Conservation (phyloP, 2,888 invertebrate species). For the Saturnia pavonia region DNA sequence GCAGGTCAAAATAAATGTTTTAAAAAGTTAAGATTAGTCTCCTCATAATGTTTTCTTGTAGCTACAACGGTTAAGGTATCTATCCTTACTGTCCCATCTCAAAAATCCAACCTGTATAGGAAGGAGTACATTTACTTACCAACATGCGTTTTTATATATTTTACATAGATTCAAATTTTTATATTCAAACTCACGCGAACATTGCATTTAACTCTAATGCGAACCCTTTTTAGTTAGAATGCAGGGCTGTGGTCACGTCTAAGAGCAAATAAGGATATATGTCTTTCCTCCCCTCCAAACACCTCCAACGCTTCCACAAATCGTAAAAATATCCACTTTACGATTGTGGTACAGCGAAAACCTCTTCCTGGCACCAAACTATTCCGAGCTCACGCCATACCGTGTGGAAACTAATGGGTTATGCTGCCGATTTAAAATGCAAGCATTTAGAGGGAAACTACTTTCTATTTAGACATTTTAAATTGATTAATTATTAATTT, state of each 20-base stretch:
- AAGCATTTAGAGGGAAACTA: slow-evolving; percentile 36
- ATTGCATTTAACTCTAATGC: neutral
- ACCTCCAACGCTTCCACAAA: slow-evolving; percentile 37
- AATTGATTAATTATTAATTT: neutral
- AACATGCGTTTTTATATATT: no score
- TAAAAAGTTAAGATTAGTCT: no score
- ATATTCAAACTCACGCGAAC: neutral
- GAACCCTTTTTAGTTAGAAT: slow-evolving; percentile 50
- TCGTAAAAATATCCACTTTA: slow-evolving; percentile 75
- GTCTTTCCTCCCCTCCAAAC: slow-evolving; percentile 34
- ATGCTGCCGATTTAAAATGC: slow-evolving; percentile 48
- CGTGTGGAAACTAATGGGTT: slow-evolving; percentile 44
- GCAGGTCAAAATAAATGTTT: no score
- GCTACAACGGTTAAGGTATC: no score
- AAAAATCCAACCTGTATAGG: no score
- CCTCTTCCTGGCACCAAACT: slow-evolving; percentile 61
- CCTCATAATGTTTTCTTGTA: no score
- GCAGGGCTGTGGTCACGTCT: slow-evolving; percentile 69
- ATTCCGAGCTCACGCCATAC: slow-evolving; percentile 46
- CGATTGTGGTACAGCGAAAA: slow-evolving; percentile 69
- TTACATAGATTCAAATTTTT: neutral
- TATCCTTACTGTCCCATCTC: no score
- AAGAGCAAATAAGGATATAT: slow-evolving; percentile 65
- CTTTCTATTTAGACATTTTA: neutral
- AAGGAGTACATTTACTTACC: no score